Base-by-base conservation (phyloP, 2,888 invertebrate species). In the Papilio demoleus region DNA sequence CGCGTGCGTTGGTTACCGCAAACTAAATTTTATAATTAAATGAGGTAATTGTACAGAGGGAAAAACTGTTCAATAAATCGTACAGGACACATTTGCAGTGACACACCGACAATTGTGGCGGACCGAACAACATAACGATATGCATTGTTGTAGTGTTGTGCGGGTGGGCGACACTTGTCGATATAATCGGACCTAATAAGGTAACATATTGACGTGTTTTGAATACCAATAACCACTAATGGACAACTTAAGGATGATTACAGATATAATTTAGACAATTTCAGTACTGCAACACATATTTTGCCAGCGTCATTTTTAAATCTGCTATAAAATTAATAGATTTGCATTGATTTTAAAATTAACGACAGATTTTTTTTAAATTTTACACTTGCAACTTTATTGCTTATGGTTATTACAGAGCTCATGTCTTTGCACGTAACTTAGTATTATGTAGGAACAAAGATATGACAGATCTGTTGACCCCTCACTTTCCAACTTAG, bases 81-180 rank as follows among this genome's bases (percentile, higher is more conserved):
- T 66, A 61, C 67, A 66, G 64, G 68, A 70, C 71, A 71, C 71
- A 70, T 73, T 68, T 66, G 73, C 74, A 72, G 60, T 81, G 80
- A 81, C 81, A 77, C 82, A 80, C 79, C 71, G 72, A 73, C 73
- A 74, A 72, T 75, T 72, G 76, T 72, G 71, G 72, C 73, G 68
- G 74, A 73, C 62, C 71, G 71, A 71, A 73, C 65, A 72, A 69
- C 72, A 70, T 75, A 75, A 72, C 77, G 79, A 80, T 81, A 53
- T 27, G 50, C 27, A 80, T 78, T 76, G 71, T 47, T 60, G 17
- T 77, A 80, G 81, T 75, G 81, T 67, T 76, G 82, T 64, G 70
- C 65, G 62, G 64, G 67, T 70, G 67, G 62, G 53, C 62, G 66
- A 67, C 50, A 50, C 34, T 53, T 38, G 45, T 56, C 60, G 56